Conservation (phyloP, 2,888 invertebrate species). For the Nipponacmea schrenckii region DNA sequence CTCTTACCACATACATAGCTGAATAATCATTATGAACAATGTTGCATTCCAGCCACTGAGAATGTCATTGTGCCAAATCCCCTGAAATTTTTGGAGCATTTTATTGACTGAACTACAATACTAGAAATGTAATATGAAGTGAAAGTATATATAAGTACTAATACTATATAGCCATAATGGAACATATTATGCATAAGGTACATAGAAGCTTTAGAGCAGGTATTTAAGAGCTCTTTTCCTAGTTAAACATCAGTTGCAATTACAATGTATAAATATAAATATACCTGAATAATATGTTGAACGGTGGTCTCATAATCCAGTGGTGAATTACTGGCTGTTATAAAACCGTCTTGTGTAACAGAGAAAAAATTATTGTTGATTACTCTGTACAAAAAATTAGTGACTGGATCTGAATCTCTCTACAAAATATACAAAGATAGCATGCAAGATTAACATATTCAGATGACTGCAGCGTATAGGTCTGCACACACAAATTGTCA, state of each 20-base stretch:
- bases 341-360: slow-evolving; percentile 31
- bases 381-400: slow-evolving; percentile 32
- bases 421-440: slow-evolving; percentile 22
- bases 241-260: too few relatives aligned
- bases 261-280: background rate
- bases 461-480: too few relatives aligned
- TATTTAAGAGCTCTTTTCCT: too few relatives aligned
- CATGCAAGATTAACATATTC: background rate
- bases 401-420: slow-evolving; percentile 27
- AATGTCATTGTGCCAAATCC: too few relatives aligned
- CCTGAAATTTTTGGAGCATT: too few relatives aligned
- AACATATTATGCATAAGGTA: too few relatives aligned
- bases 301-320: slow-evolving; percentile 44
- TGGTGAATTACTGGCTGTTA: slow-evolving; percentile 9
- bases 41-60: background rate
- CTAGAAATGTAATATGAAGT: too few relatives aligned
- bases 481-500: too few relatives aligned
- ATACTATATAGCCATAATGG: too few relatives aligned
- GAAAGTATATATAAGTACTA: too few relatives aligned
- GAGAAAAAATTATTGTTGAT: slow-evolving; percentile 32
- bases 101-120: too few relatives aligned
- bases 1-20: background rate
- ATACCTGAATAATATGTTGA: slow-evolving; percentile 30
- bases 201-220: too few relatives aligned
- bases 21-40: background rate